phyloP scores from a whole-genome alignment of 2,797 vertebrate genomes.

The Limosa lapponica region DNA sequence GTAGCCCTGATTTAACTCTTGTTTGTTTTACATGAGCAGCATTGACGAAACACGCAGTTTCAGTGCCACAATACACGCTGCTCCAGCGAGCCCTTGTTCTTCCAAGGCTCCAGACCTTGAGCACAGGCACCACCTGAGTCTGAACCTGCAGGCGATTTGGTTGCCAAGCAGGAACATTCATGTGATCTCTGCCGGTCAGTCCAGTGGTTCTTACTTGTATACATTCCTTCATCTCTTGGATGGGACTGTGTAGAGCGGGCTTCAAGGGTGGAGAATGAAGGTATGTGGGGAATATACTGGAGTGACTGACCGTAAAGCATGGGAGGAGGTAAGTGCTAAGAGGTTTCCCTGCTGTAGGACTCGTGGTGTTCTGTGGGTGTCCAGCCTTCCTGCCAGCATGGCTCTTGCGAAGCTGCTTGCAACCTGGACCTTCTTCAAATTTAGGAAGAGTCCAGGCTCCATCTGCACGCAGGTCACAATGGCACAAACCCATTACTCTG shows the following conservation, averaged over 20 bases:
- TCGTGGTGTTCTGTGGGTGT: neutral
- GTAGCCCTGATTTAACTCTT: neutral
- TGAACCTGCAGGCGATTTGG: neutral
- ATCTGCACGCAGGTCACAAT: rapidly evolving
- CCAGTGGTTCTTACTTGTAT: neutral
- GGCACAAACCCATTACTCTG: neutral
- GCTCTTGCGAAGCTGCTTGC: neutral
- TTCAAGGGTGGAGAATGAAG: neutral
- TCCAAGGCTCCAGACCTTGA: neutral
- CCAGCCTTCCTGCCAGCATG: neutral
- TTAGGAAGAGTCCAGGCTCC: neutral
- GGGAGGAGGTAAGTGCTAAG: neutral
- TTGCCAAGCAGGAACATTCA: neutral
- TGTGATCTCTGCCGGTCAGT: neutral
- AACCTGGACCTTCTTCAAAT: neutral
- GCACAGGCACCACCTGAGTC: neutral
- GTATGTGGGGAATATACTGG: neutral
- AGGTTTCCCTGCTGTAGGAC: rapidly evolving
- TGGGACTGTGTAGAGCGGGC: neutral
- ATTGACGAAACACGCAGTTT: neutral
- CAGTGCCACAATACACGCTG: neutral
- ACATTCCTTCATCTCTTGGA: neutral
- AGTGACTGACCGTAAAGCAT: neutral
- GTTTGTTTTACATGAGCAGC: neutral
- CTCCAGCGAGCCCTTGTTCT: neutral